Conservation (phyloP, 1,140 invertebrate genomes). For the Lucilia sericata region DNA sequence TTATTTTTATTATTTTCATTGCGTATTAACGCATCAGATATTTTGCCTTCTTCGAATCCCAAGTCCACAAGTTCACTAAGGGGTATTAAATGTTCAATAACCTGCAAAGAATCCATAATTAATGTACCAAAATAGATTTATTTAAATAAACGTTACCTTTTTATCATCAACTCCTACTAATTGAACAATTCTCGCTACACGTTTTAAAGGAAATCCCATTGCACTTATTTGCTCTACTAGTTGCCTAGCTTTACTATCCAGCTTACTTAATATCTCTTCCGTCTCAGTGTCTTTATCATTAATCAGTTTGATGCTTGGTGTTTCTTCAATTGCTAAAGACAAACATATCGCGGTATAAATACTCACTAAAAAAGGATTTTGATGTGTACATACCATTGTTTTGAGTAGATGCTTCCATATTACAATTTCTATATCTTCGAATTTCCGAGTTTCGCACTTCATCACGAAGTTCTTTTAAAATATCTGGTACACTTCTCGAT, state of each 20-base stretch:
- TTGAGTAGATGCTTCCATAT: conserved; percentile 51
- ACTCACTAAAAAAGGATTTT: not conserved
- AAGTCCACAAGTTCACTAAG: conserved; percentile 81
- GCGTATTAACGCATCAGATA: conserved; percentile 79
- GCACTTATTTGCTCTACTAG: conserved; percentile 79
- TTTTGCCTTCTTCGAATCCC: conserved; percentile 83
- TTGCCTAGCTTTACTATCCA: conserved; percentile 70
- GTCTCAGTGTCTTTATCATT: not conserved
- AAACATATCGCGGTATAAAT: not conserved
- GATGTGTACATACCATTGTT: not conserved
- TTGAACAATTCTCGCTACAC: conserved; percentile 80
- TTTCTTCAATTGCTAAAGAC: not conserved
- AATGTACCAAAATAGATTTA: not conserved
- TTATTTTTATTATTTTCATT: conserved; percentile 87
- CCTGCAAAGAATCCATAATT: conserved; percentile 68
- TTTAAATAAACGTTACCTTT: conserved; percentile 72
- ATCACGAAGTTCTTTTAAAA: conserved; percentile 78
- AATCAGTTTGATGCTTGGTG: not conserved
- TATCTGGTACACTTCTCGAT: conserved; percentile 78
- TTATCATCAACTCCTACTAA: conserved; percentile 84
- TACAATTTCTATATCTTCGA: conserved; percentile 67
- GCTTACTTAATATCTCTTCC: conserved; percentile 33
- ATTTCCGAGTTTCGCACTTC: conserved; percentile 70
- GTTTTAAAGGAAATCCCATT: conserved; percentile 87
- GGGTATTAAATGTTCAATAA: conserved; percentile 77